Conservation (phyloP, 1,140 invertebrate genomes). For the Anastrepha obliqua region DNA sequence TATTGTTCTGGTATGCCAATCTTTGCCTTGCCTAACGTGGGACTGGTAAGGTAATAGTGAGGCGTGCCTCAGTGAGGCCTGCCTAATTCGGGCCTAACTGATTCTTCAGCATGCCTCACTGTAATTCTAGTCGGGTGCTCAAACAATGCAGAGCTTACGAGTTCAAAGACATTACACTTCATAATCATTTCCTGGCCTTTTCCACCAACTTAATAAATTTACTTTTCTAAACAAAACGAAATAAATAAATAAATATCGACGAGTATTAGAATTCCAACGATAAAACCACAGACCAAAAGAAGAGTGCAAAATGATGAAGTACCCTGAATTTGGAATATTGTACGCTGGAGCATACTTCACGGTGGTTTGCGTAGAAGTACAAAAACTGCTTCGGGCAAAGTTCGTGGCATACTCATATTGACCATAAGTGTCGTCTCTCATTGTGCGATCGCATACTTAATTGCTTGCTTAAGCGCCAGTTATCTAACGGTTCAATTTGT, state of each 20-base stretch:
- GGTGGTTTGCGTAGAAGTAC: not conserved
- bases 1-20: too few species aligned
- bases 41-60: too few species aligned
- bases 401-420: not conserved
- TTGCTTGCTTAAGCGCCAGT: not conserved
- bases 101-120: too few species aligned
- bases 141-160: too few species aligned
- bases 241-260: not conserved
- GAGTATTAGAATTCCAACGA: not conserved
- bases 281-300: not conserved
- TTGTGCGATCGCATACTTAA: not conserved
- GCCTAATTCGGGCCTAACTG: too few species aligned
- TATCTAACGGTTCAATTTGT: not conserved
- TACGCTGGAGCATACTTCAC: constrained; percentile 23
- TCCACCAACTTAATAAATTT: too few species aligned
- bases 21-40: too few species aligned
- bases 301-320: not conserved
- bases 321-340: not conserved
- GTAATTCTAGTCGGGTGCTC: too few species aligned
- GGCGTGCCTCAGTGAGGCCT: too few species aligned
- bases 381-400: not conserved
- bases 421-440: not conserved
- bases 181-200: too few species aligned
- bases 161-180: too few species aligned
- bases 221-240: too few species aligned